Conservation (phyloP, 2,113 vertebrate species). For the Anarhynchus alexandrinus region DNA sequence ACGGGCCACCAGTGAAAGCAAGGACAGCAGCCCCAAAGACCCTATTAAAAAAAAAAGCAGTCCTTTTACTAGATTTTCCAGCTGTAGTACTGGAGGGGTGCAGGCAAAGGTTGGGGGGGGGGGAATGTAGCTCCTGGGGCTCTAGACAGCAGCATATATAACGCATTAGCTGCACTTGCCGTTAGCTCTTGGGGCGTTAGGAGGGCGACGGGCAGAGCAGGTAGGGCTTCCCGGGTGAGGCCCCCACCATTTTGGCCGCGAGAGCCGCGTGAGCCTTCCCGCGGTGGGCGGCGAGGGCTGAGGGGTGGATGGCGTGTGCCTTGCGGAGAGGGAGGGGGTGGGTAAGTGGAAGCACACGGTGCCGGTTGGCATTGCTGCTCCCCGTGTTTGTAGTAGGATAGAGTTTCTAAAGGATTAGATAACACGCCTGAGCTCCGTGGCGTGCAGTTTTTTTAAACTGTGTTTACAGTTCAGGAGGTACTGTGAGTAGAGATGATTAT, state of each 20-base stretch:
- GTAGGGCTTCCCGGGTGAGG: not conserved
- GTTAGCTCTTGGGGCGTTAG: accelerated
- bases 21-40: no score
- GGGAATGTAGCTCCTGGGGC: not conserved
- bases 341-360: not conserved
- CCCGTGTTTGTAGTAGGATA: constrained; percentile 1
- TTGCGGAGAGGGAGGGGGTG: not conserved
- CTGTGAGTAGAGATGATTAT: constrained; percentile 28
- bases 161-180: not conserved
- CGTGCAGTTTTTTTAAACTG: constrained; percentile 27
- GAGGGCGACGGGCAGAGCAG: not conserved
- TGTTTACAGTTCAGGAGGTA: constrained; percentile 46
- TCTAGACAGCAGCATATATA: accelerated
- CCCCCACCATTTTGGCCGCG: accelerated
- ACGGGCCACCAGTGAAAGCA: not conserved
- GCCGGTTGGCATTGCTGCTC: not conserved
- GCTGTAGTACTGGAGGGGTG: not conserved
- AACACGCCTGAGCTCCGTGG: not conserved
- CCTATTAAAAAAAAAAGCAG: accelerated
- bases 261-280: not conserved
- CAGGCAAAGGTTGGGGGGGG: accelerated
- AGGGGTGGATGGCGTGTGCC: not conserved
- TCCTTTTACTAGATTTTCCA: not conserved
- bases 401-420: constrained; percentile 43
- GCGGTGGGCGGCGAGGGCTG: accelerated